Base-by-base conservation (phyloP, 1,140 invertebrate species). In the Campoletis sonorensis region DNA sequence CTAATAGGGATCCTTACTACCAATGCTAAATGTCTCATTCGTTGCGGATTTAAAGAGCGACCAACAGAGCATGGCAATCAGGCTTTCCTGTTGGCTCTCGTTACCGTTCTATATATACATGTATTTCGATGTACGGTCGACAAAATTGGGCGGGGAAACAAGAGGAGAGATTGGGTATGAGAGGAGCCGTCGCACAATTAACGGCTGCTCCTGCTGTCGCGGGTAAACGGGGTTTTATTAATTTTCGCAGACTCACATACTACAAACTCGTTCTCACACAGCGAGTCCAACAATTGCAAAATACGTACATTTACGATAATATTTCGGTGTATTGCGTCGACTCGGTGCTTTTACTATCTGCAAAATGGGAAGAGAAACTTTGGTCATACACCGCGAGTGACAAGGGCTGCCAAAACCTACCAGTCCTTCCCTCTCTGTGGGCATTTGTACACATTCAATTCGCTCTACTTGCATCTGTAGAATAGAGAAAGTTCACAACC, bases 201-300 rank as follows among this genome's bases (percentile, higher is more conserved):
- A 58, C 54, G 54, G 54, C 54, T 23, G 54, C 18, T 58, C 54
- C 54, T 58, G 54, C 54, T 58, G 54, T 58, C 54, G 54, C 18
- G 18, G 54, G 18, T 1, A 58, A 58, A 58, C 54, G 54, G 1
- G 54, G 1, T 58, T 58, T 58, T 58, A 58, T 21, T 58, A n/a
- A 58, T 58, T 58, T 58, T 1, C 54, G 0, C 54, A 7, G 15
- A n/a, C 18, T n/a, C n/a, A n/a, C n/a, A n/a, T n/a, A n/a, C n/a
- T n/a, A n/a, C n/a, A n/a, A n/a, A n/a, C 54, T 21, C 54, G 5
- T n/a, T 58, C 11, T 7, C 54, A 58, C 16, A 33, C 40, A 45
- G 49, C 18, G 3, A 54, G 1, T 10, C 40, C 2, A 13, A 8
- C 40, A 45, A 13, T 45, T 45, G 40, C 40, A 45, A 45, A 8